Evolutionary conservation across 2,113 vertebrate genomes (phyloP).

Genomic region (Dasyprocta punctata): DNA sequence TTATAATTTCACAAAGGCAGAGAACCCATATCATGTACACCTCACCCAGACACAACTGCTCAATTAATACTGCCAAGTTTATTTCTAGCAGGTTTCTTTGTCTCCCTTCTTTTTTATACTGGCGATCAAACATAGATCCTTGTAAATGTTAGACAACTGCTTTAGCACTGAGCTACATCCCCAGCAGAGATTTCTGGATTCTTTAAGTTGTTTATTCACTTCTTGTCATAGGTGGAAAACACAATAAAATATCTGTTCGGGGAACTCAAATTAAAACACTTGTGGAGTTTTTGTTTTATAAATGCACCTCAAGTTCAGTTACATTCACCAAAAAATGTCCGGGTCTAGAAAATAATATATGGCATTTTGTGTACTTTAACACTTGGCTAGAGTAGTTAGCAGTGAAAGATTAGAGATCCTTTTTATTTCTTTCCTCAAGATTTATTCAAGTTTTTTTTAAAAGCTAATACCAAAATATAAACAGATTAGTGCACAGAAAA

Average conservation of each 20-base stretch:
- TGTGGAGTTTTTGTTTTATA: neutral
- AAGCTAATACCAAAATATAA: neutral
- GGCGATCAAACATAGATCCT: neutral
- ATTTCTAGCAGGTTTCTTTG: neutral
- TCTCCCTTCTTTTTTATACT: neutral
- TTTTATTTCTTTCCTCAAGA: neutral
- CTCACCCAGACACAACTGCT: neutral
- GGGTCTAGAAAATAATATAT: neutral
- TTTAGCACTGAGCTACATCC: neutral
- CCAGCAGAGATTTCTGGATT: neutral
- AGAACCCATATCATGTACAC: neutral
- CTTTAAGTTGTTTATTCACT: neutral
- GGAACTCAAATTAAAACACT: neutral
- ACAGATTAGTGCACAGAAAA: neutral
- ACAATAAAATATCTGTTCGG: neutral
- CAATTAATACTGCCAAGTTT: neutral
- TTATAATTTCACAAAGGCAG: neutral
- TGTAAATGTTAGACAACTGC: neutral
- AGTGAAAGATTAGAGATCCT: neutral
- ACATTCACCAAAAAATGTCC: neutral
- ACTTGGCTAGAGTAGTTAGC: neutral
- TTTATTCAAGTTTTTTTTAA: neutral
- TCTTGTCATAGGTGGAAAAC: neutral
- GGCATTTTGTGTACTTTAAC: neutral
- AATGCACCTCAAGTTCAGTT: slow-evolving; percentile 27